A percentile compares a stretch with the other conserved stretches of the same genome.
Evolutionary conservation across 2,888 invertebrate species (phyloP).

Genomic region (Tanytarsus gracilentus): DNA sequence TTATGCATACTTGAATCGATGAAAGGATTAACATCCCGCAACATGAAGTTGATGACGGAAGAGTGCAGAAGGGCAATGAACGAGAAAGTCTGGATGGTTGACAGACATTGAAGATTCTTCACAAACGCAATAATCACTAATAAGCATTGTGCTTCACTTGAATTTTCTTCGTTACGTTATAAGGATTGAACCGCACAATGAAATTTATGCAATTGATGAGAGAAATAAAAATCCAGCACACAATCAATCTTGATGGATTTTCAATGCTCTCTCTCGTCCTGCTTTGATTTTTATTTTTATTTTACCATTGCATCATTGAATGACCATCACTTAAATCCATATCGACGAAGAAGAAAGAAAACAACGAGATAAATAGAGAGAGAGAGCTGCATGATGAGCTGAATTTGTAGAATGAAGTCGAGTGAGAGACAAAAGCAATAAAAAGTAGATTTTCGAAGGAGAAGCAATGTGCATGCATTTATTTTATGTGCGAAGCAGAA

Average conservation of each 20-base stretch:
- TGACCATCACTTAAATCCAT: conserved; percentile 1
- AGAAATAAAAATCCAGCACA: conserved; percentile 7
- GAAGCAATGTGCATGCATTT: conserved; percentile 13
- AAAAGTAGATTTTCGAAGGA: no score
- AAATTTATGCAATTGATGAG: not conserved
- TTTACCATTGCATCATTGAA: not conserved
- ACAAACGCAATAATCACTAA: no score
- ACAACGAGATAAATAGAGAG: no score
- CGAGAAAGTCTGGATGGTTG: not conserved
- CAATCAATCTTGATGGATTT: conserved; percentile 13
- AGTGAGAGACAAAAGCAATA: not conserved
- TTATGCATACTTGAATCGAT: conserved; percentile 18
- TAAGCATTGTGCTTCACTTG: no score
- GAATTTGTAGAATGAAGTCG: not conserved
- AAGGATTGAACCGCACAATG: not conserved
- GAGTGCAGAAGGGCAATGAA: not conserved
- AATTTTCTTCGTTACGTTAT: not conserved
- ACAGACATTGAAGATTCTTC: no score
- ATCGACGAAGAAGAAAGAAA: not conserved
- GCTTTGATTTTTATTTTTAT: not conserved
- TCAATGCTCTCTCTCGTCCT: not conserved
- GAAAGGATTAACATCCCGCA: not conserved
- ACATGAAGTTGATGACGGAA: not conserved
- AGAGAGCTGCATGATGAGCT: no score
- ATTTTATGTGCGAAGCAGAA: not conserved